Evolutionary conservation across 2,797 vertebrate genomes (phyloP).

Genomic region (Sphenopsis melanotis): DNA sequence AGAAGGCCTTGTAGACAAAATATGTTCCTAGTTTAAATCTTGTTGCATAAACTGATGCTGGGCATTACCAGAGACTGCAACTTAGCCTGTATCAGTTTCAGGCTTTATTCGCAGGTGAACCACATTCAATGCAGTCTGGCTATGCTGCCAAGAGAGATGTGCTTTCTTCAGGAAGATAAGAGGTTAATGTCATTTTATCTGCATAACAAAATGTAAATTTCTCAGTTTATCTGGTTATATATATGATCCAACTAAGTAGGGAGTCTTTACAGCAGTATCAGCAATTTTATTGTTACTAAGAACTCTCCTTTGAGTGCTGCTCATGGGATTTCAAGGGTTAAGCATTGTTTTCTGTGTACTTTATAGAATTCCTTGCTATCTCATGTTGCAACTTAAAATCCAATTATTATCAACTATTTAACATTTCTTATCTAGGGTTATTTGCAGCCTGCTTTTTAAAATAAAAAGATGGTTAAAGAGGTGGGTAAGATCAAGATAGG

Average conservation of each 20-base stretch:
- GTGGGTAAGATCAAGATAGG: background rate
- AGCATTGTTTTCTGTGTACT: background rate
- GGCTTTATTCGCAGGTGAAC: background rate
- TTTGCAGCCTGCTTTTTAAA: background rate
- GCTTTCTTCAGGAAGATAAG: background rate
- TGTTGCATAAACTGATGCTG: background rate
- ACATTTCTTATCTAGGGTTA: background rate
- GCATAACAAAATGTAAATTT: background rate
- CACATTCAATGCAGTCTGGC: background rate
- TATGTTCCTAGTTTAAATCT: background rate
- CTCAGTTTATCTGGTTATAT: background rate
- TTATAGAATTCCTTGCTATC: background rate
- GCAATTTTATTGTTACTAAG: background rate
- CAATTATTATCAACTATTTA: background rate
- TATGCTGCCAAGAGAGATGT: background rate
- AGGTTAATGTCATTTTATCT: background rate
- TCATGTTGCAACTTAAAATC: background rate
- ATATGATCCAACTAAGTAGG: background rate
- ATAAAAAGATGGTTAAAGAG: background rate
- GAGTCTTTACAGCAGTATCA: background rate
- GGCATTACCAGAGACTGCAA: background rate
- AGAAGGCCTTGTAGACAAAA: background rate
- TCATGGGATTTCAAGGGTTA: background rate
- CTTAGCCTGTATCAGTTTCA: background rate
- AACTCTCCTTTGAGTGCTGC: background rate